These are phyloP conservation scores for Eupithecia vulgata DNA, from an alignment of 2,888 invertebrate genomes.

Conservation along the genomic window DNA sequence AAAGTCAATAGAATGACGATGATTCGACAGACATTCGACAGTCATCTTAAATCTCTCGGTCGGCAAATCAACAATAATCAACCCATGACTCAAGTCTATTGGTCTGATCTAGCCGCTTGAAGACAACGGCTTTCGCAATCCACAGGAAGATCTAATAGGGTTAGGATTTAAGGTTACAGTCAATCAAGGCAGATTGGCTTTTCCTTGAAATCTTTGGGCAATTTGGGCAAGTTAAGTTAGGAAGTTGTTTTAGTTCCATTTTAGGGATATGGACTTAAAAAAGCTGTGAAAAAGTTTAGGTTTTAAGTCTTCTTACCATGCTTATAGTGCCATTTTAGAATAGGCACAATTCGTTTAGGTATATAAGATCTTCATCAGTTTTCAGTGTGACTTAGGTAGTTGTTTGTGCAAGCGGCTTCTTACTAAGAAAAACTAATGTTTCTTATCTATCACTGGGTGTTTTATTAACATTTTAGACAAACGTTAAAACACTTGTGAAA, in stretches of 20 bases:
- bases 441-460: too few relatives aligned
- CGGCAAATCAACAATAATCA: slow-evolving; percentile 61
- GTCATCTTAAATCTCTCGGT: slow-evolving; percentile 50
- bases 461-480: too few relatives aligned
- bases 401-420: too few relatives aligned
- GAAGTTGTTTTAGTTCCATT: neutral
- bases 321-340: too few relatives aligned
- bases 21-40: slow-evolving; percentile 37
- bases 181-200: slow-evolving; percentile 33
- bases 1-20: neutral
- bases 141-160: slow-evolving; percentile 79
- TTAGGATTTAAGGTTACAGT: slow-evolving; percentile 71
- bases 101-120: slow-evolving; percentile 60
- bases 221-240: neutral
- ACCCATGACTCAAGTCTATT: slow-evolving; percentile 74
- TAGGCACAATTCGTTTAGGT: too few relatives aligned
- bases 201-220: slow-evolving; percentile 31
- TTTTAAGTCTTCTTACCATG: too few relatives aligned
- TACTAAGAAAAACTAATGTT: too few relatives aligned
- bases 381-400: too few relatives aligned
- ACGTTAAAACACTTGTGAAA: too few relatives aligned
- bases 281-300: neutral
- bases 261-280: neutral
- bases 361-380: too few relatives aligned
- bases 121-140: slow-evolving; percentile 69